Evolutionary conservation across 2,113 vertebrate species (phyloP).

Genomic region (Sturnus vulgaris): DNA sequence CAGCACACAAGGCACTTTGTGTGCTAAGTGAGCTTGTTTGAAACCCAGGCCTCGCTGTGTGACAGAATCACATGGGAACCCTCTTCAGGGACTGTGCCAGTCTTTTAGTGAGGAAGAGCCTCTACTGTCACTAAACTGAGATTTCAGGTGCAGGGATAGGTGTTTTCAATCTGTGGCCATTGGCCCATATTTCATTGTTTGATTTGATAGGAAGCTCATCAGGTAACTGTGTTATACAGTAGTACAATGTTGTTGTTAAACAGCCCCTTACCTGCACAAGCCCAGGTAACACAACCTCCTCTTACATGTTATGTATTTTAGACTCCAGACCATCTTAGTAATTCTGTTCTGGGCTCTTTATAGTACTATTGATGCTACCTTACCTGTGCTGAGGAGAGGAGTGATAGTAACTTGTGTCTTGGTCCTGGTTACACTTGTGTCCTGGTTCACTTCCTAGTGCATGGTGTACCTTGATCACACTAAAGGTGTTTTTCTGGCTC

Average conservation of each 20-base stretch:
- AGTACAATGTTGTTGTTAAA: neutral
- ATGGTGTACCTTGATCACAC: neutral
- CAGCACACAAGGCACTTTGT: neutral
- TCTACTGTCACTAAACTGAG: neutral
- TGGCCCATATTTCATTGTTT: neutral
- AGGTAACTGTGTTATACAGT: fast-evolving
- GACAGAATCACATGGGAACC: neutral
- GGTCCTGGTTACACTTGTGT: neutral
- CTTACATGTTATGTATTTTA: neutral
- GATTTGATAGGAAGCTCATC: neutral
- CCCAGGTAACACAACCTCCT: neutral
- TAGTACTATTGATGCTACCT: neutral
- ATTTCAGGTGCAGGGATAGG: neutral
- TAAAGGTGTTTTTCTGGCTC: neutral
- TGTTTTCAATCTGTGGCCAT: neutral
- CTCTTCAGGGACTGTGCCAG: neutral
- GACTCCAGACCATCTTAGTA: neutral
- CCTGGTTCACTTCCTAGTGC: neutral
- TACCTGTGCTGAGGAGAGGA: neutral
- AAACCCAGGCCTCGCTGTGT: neutral
- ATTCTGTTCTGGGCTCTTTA: neutral
- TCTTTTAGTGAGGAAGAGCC: neutral
- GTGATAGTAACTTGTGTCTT: neutral
- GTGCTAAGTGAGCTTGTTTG: neutral
- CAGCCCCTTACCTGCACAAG: neutral